Evolutionary conservation across 2,113 vertebrate genomes (phyloP).

Genomic region (Elachura formosa): DNA sequence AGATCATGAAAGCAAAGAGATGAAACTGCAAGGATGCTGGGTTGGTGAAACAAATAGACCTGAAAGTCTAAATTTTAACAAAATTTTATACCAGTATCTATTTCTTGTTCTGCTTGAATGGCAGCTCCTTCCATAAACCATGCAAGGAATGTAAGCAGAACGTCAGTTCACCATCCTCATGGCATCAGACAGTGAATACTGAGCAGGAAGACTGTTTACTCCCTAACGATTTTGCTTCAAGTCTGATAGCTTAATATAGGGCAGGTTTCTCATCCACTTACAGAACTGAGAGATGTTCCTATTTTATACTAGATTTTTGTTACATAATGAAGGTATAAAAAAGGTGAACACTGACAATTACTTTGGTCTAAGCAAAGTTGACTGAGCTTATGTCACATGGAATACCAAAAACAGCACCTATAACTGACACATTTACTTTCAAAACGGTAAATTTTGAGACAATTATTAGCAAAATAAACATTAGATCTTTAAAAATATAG

Average conservation of each 20-base stretch:
- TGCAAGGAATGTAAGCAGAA: not conserved
- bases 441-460: not conserved
- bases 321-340: fast-evolving
- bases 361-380: not conserved
- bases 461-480: not conserved
- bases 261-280: not conserved
- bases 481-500: not conserved
- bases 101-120: not conserved
- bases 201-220: not conserved
- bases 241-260: not conserved
- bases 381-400: not conserved
- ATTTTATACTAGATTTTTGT: not conserved
- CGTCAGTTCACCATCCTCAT: not conserved
- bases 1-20: not conserved
- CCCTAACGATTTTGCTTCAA: not conserved
- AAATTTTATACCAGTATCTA: not conserved
- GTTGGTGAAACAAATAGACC: not conserved
- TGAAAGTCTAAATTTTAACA: not conserved
- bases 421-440: not conserved
- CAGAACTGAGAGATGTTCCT: not conserved
- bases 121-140: not conserved
- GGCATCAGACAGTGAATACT: not conserved
- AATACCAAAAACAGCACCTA: not conserved
- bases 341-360: not conserved
- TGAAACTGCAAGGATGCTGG: not conserved